A percentile compares a stretch with the other conserved stretches of the same genome.
Evolutionary conservation across 2,888 invertebrate species (phyloP).

Genomic region (Nephrocerus scutellatus): DNA sequence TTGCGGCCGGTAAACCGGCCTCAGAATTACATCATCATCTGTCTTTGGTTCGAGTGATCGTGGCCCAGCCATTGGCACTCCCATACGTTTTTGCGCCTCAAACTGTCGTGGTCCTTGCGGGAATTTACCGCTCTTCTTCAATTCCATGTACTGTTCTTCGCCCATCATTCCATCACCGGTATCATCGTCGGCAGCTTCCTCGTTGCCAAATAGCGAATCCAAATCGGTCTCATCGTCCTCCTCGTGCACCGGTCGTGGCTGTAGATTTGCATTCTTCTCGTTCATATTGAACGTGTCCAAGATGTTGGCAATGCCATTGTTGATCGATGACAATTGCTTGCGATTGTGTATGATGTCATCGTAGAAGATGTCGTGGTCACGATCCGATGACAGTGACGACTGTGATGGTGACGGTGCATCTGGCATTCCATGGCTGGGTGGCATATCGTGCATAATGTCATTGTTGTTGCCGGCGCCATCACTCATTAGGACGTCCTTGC

Average conservation of each 20-base stretch:
- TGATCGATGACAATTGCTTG: conserved; percentile 47
- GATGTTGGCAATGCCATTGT: conserved; percentile 41
- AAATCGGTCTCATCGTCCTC: conserved; percentile 44
- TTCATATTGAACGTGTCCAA: conserved; percentile 34
- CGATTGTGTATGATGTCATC: conserved; percentile 59
- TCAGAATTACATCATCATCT: conserved; percentile 34
- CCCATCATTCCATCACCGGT: no score
- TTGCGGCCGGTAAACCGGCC: conserved; percentile 39
- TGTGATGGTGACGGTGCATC: neutral
- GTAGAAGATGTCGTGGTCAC: conserved; percentile 51
- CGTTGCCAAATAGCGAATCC: conserved; percentile 42
- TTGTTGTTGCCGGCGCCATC: conserved; percentile 40
- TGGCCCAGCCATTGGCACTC: conserved; percentile 53
- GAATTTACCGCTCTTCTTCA: conserved; percentile 56
- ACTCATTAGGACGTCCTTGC: conserved; percentile 43
- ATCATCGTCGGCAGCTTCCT: conserved; percentile 36
- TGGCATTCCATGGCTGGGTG: conserved; percentile 11
- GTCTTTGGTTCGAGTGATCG: conserved; percentile 46
- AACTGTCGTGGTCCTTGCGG: conserved; percentile 67
- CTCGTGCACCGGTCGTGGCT: conserved; percentile 47
- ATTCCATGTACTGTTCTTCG: conserved; percentile 46
- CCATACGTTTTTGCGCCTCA: conserved; percentile 51
- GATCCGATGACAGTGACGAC: no score
- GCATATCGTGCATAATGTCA: conserved; percentile 33
- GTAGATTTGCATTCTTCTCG: conserved; percentile 37